These are phyloP conservation scores for Torymus aiolomorphi DNA, from an alignment of 2,888 invertebrate genomes.

Conservation along the genomic window DNA sequence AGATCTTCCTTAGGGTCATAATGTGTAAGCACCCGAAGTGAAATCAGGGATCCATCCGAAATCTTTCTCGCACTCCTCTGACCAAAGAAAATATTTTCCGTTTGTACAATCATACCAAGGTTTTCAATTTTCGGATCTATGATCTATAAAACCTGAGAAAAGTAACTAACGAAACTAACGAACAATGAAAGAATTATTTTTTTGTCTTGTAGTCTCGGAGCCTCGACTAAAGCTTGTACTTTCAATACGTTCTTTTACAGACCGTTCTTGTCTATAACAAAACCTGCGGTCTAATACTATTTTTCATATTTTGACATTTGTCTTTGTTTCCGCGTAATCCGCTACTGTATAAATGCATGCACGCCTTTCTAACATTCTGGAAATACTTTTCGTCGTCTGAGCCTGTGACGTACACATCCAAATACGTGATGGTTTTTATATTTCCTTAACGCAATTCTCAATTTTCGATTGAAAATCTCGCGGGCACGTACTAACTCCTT, in stretches of 20 bases:
- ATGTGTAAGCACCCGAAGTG: constrained; percentile 20
- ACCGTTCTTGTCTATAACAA: too few species aligned
- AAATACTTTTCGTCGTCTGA: not conserved
- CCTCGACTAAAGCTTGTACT: too few species aligned
- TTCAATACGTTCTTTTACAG: too few species aligned
- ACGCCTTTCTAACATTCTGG: not conserved
- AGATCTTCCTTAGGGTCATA: constrained; percentile 12
- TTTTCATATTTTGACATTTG: not conserved
- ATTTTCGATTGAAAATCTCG: not conserved
- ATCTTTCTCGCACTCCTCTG: constrained; percentile 44
- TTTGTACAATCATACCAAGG: constrained; percentile 39
- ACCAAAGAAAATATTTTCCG: constrained; percentile 38
- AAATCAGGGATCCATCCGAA: constrained; percentile 50
- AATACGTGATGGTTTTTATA: not conserved
- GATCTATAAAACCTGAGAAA: not conserved
- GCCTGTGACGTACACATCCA: not conserved
- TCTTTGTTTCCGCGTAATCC: not conserved
- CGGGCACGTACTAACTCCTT: constrained; percentile 11
- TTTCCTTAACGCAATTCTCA: not conserved
- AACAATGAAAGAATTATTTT: not conserved
- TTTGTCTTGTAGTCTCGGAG: too few species aligned
- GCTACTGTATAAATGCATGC: not conserved
- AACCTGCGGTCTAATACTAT: too few species aligned
- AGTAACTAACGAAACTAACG: not conserved
- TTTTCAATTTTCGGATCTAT: constrained; percentile 17